These are phyloP conservation scores for Leptobrachium ailaonicum DNA, from an alignment of 2,113 vertebrate genomes.

Conservation along the genomic window DNA sequence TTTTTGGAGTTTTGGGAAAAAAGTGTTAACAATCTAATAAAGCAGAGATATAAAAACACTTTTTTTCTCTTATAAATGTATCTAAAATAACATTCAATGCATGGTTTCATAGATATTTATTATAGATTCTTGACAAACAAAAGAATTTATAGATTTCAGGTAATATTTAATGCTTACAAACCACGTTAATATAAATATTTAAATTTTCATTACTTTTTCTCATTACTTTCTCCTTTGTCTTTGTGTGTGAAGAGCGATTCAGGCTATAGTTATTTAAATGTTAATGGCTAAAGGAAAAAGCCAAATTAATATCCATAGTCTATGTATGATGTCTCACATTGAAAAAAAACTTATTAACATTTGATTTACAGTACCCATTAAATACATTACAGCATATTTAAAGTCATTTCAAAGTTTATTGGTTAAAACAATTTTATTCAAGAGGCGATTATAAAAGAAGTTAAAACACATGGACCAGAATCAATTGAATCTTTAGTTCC, in stretches of 20 bases:
- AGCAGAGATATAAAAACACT: too few relatives aligned
- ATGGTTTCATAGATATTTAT: conserved; percentile 35
- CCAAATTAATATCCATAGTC: neutral
- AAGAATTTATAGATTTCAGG: conserved; percentile 35
- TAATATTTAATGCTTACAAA: conserved; percentile 38
- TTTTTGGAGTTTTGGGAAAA: too few relatives aligned
- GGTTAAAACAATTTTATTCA: neutral
- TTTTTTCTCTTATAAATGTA: too few relatives aligned
- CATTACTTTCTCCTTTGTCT: neutral
- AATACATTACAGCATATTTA: conserved; percentile 35
- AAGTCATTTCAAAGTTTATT: conserved; percentile 15
- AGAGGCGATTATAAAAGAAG: conserved; percentile 17
- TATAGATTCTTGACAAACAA: conserved; percentile 41
- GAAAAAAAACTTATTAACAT: neutral
- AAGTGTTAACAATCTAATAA: too few relatives aligned
- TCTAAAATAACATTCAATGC: conserved; percentile 5
- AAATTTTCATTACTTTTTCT: conserved; percentile 7
- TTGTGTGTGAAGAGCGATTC: conserved; percentile 17
- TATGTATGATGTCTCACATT: conserved; percentile 14
- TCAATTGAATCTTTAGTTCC: conserved; percentile 8
- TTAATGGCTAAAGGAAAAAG: neutral
- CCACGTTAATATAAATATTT: conserved; percentile 25
- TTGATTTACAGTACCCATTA: conserved; percentile 19
- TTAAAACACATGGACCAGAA: conserved; percentile 14
- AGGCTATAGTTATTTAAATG: conserved; percentile 10